A percentile compares a stretch with the other conserved stretches of the same genome.
These are phyloP conservation scores for Sigmodon hispidus DNA, from an alignment of 2,113 vertebrate genomes.

Conservation along the genomic window DNA sequence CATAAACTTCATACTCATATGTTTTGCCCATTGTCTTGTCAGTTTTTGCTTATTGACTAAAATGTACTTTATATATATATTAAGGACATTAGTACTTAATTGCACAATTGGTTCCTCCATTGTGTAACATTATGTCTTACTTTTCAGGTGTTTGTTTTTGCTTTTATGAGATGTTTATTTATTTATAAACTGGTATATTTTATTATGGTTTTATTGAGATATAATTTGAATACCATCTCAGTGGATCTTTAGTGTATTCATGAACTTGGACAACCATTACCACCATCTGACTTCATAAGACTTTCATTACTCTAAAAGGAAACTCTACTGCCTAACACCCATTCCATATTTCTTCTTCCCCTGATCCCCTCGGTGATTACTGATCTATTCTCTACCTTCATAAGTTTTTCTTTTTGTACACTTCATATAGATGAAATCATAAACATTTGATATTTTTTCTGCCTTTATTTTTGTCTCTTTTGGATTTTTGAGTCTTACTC, in stretches of 20 bases:
- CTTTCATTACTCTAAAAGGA: background rate
- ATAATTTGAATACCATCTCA: background rate
- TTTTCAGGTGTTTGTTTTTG: background rate
- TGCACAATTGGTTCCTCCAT: background rate
- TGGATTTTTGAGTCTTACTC: background rate
- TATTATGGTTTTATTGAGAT: background rate
- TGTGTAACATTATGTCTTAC: background rate
- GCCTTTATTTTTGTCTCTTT: background rate
- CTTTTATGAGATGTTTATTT: background rate
- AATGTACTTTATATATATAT: background rate
- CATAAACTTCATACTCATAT: background rate
- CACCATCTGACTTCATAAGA: background rate
- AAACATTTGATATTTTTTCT: background rate
- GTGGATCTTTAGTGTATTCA: background rate
- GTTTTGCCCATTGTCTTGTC: background rate
- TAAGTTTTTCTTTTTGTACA: background rate
- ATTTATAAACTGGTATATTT: background rate
- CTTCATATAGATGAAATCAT: background rate
- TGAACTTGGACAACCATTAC: background rate
- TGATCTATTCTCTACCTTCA: background rate
- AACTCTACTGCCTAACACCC: background rate
- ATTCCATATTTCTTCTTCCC: background rate
- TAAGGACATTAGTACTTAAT: background rate
- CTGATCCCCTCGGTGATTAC: background rate
- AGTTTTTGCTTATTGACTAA: background rate